phyloP scores from a whole-genome alignment of 2,113 vertebrate species.

The pig (Sus scrofa) region T2T-Sscrofa CM000824.6:188551501-188552000 shows the following conservation, averaged over 20 bases:
- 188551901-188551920: no score
- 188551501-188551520: not conserved
- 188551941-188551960: no score
- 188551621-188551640: not conserved
- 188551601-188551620: constrained; percentile 2
- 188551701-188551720: no score
- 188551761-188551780: no score
- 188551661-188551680: not conserved
- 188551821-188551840: no score
- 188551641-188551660: not conserved
- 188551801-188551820: no score
- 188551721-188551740: no score
- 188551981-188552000: no score
- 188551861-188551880: not conserved
- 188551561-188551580: not conserved
- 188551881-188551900: not conserved
- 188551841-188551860: not conserved
- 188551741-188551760: no score
- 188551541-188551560: not conserved
- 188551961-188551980: no score
- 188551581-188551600: not conserved
- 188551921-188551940: no score
- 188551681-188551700: not conserved
- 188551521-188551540: not conserved
- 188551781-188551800: no score